Conservation (phyloP, 2,888 invertebrate genomes). For the Lydus trimaculatus region DNA sequence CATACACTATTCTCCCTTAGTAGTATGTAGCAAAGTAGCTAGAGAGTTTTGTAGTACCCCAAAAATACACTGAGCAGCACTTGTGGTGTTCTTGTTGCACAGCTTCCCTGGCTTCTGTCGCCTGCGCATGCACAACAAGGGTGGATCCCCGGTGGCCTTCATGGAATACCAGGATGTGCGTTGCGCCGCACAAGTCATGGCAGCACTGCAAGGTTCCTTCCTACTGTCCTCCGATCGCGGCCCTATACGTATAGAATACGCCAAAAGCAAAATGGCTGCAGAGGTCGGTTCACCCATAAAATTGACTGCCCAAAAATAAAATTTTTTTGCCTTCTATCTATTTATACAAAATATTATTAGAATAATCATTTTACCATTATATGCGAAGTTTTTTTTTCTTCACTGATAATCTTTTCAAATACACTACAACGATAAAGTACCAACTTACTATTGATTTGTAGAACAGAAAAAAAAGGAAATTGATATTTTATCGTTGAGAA, state of each 20-base stretch:
- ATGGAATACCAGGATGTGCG: constrained; percentile 95
- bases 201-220: constrained; percentile 93
- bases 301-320: constrained; percentile 6
- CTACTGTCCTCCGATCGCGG: constrained; percentile 96
- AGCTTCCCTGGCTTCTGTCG: constrained; percentile 99
- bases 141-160: constrained; percentile 95
- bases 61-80: constrained; percentile 54
- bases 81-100: constrained; percentile 67
- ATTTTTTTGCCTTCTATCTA: constrained; percentile 23
- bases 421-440: not conserved
- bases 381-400: not conserved
- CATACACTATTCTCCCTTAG: not conserved
- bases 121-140: constrained; percentile 93
- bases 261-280: constrained; percentile 98
- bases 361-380: constrained; percentile 7
- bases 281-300: constrained; percentile 63
- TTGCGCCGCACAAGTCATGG: constrained; percentile 92
- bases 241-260: constrained; percentile 98
- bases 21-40: not conserved
- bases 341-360: too few species aligned
- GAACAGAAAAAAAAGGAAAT: not conserved
- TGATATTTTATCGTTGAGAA: not conserved
- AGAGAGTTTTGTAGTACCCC: constrained; percentile 44
- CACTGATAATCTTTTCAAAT: constrained; percentile 11
- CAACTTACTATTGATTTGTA: not conserved